These are phyloP conservation scores for Periplaneta americana DNA, from an alignment of 1,140 invertebrate genomes.

Conservation along the genomic window DNA sequence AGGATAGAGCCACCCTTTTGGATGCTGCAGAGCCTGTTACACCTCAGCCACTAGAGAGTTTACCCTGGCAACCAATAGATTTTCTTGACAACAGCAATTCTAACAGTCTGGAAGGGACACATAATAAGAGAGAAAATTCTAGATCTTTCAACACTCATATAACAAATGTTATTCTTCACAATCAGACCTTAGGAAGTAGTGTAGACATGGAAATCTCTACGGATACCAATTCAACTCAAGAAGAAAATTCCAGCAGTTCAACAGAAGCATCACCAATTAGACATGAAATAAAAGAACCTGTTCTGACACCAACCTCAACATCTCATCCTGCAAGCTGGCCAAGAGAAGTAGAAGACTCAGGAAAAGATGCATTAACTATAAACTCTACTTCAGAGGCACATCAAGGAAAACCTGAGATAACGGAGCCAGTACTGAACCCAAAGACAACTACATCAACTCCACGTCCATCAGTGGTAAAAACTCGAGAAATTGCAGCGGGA, in stretches of 20 bases:
- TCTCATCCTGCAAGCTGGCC: background rate
- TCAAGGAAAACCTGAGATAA: background rate
- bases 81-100: background rate
- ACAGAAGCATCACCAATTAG: background rate
- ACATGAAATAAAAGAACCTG: background rate
- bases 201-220: background rate
- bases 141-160: background rate
- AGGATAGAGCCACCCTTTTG: background rate
- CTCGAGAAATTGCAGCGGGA: background rate
- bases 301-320: background rate
- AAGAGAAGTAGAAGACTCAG: background rate
- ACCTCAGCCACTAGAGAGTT: background rate
- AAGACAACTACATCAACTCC: background rate
- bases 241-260: background rate
- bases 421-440: background rate
- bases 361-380: background rate
- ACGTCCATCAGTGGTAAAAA: background rate
- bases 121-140: background rate
- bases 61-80: slow-evolving; percentile 5
- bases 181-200: background rate
- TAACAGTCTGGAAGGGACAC: slow-evolving; percentile 5
- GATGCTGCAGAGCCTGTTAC: background rate
- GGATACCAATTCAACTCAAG: background rate
- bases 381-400: background rate
- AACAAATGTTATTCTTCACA: background rate